Evolutionary conservation across 2,113 vertebrate species (phyloP), one percentile per base, ranked within the genome.

Genomic region (Monarcha castaneiventris): DNA sequence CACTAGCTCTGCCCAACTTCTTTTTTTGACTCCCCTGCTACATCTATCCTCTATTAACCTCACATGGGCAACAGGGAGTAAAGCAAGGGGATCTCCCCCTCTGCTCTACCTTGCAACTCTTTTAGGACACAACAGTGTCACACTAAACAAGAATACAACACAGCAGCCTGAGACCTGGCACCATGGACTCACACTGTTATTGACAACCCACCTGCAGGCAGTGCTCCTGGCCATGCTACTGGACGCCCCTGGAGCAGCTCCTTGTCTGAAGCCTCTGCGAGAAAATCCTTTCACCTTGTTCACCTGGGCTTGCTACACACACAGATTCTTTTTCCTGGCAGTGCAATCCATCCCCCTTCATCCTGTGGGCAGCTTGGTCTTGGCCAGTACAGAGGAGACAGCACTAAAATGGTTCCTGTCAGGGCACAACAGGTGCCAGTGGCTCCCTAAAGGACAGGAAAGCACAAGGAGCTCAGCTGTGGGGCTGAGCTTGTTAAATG

Each of bases 161-260:
- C 20, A 87, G 56, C 43, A 87, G 17, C 56, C 33, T 10, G 23
- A 84, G 63, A 52, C 5, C 7, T 6, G 9, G 35, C 44, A 4
- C 25, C 4, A 1, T 1, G 13, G 19, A 6, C 66, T 66, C 22
- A 25, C 35, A 6, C 3, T 3, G 0, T 5, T 16, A 14, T 1
- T 25, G 7, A 21, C 23, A 54, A 13, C 74, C 13, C 49, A 67
- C 64, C 77, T 44, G 39, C 27, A 6, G 39, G 6, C 35, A 23
- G 16, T 1, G 10, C 21, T 10, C 43, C 5, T 15, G 37, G 32
- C 46, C 2, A 0, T 0, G 0, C 39, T 25, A 16, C 58, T 13
- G 5, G 44, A 21, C 1, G 0, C 30, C 25, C 23, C 32, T 4
- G 2, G 2, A 29, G 21, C 7, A 3, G 5, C 1, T 63, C 56